phyloP scores from a whole-genome alignment of 2,113 vertebrate genomes.

The Phasianus colchicus region DNA sequence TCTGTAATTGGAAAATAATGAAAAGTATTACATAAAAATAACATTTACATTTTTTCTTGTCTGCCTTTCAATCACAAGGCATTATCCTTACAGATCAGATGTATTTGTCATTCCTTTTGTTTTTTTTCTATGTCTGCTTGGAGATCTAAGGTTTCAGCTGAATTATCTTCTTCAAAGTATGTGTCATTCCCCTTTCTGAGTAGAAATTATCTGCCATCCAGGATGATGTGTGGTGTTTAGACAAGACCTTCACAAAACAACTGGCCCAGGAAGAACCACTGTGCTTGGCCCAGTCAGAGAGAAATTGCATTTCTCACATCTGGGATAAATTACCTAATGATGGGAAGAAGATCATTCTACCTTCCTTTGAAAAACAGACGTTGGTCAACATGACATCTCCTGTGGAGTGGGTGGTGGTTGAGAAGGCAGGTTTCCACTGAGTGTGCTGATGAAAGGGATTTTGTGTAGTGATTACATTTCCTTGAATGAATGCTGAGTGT shows the following conservation, averaged over 20 bases:
- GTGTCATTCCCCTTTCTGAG: neutral
- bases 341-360: rapidly evolving
- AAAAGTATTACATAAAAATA: neutral
- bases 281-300: neutral
- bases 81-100: neutral
- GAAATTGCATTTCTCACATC: neutral
- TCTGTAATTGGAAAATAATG: neutral
- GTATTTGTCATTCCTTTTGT: neutral
- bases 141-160: rapidly evolving
- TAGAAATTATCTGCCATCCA: neutral
- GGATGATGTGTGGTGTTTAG: rapidly evolving
- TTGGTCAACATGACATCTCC: neutral
- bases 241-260: neutral
- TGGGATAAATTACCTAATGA: neutral
- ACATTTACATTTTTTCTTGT: neutral
- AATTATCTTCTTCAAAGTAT: rapidly evolving
- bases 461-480: neutral
- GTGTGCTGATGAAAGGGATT: neutral
- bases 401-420: neutral
- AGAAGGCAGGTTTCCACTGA: neutral
- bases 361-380: neutral
- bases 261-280: neutral
- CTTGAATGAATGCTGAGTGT: neutral
- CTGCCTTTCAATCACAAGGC: neutral
- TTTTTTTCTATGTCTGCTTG: neutral